Conservation (phyloP, 1,140 invertebrate genomes). For the Drosophila repletoides region DNA sequence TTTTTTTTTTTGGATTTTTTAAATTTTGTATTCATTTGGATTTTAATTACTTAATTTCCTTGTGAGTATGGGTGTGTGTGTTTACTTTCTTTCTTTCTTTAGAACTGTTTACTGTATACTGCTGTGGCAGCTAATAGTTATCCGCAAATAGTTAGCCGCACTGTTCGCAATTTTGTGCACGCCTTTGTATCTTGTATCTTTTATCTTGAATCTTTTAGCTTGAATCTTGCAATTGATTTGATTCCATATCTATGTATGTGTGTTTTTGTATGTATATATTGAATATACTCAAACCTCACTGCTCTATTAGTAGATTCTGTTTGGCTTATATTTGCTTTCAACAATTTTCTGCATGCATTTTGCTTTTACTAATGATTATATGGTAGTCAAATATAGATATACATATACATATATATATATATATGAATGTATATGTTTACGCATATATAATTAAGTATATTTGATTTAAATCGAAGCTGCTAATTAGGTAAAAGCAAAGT, state of each 20-base stretch:
- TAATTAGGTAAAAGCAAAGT: conserved; percentile 75
- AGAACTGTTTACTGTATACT: no score
- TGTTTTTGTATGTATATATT: not conserved
- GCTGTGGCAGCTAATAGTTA: conserved; percentile 27
- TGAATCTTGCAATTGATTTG: conserved; percentile 6
- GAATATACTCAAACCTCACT: conserved; percentile 10
- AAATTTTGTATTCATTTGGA: conserved; percentile 28
- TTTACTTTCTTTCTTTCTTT: conserved; percentile 22
- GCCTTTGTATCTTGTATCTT: conserved; percentile 7
- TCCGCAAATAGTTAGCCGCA: conserved; percentile 11
- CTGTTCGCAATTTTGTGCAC: conserved; percentile 12
- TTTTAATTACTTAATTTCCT: conserved; percentile 1
- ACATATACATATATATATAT: conserved; percentile 23
- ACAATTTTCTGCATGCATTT: conserved; percentile 46
- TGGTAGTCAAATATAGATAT: conserved; percentile 57
- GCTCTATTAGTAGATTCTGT: not conserved
- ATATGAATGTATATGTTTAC: conserved; percentile 25
- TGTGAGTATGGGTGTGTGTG: conserved; percentile 10
- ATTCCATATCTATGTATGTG: conserved; percentile 1
- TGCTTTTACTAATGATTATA: conserved; percentile 66
- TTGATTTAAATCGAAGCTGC: conserved; percentile 79
- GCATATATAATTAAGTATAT: conserved; percentile 60
- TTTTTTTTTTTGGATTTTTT: conserved; percentile 27
- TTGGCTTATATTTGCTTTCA: conserved; percentile 21
- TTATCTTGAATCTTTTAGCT: not conserved